These are phyloP conservation scores for Anhinga rufa DNA, from an alignment of 2,113 vertebrate species.

Conservation along the genomic window DNA sequence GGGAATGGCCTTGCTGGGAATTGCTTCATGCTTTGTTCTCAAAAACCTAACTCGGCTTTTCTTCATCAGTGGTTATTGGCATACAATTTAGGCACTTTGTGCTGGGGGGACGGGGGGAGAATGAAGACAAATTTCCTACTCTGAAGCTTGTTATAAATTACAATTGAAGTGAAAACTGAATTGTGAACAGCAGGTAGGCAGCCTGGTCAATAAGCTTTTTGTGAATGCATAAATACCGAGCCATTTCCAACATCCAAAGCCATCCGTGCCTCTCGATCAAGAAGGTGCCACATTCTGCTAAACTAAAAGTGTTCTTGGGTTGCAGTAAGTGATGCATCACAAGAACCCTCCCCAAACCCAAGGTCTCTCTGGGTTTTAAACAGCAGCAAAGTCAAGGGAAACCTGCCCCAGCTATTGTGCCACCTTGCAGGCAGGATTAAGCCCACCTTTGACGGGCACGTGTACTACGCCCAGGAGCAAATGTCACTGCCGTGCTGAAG, in stretches of 20 bases:
- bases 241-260: not conserved
- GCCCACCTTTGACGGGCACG: accelerated
- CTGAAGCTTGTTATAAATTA: not conserved
- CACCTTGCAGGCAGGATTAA: not conserved
- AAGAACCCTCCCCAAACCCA: not conserved
- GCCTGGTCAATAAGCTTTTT: not conserved
- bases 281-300: not conserved
- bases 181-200: not conserved
- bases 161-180: not conserved
- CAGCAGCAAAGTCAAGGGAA: not conserved
- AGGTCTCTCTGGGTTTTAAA: not conserved
- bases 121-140: not conserved
- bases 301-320: not conserved
- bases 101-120: not conserved
- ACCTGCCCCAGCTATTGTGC: not conserved
- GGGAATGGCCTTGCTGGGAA: not conserved
- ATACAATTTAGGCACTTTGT: not conserved
- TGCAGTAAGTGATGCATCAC: accelerated
- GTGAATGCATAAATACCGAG: not conserved
- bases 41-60: not conserved
- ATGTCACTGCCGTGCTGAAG: not conserved
- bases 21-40: not conserved
- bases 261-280: not conserved
- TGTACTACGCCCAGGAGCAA: not conserved
- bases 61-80: not conserved